Evolutionary conservation across 2,888 invertebrate species (phyloP).

Genomic region (Epistrophe grossulariae): DNA sequence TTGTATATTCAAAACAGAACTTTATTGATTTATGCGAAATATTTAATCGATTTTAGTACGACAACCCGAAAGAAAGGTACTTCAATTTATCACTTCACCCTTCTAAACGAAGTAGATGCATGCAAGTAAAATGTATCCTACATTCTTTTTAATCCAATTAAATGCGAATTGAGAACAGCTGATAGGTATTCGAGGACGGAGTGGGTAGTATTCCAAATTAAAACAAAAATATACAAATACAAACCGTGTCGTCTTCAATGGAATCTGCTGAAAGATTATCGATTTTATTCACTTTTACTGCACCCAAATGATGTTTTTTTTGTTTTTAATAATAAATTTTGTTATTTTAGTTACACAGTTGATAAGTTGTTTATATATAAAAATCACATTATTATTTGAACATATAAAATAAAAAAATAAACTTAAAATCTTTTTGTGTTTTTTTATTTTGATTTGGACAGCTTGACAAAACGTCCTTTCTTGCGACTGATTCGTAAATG

Average conservation of each 20-base stretch:
- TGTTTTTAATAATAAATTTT: neutral
- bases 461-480: constrained; percentile 47
- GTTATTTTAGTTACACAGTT: neutral
- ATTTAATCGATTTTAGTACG: constrained; percentile 58
- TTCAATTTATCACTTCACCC: neutral
- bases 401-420: neutral
- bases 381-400: neutral
- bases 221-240: constrained; percentile 49
- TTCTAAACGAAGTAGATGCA: neutral
- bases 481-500: constrained; percentile 7
- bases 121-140: constrained; percentile 1
- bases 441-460: constrained; percentile 15
- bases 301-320: neutral
- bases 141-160: constrained; percentile 66
- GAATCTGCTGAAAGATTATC: constrained; percentile 42
- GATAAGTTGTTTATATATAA: neutral
- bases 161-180: constrained; percentile 65
- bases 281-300: constrained; percentile 51
- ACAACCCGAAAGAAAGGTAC: neutral
- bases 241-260: constrained; percentile 44
- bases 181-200: constrained; percentile 29
- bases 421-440: neutral
- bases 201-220: constrained; percentile 21
- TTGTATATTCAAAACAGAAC: neutral
- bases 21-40: constrained; percentile 52